Evolutionary conservation across 2,888 invertebrate genomes (phyloP), one percentile per base, ranked within the genome.

Genomic region (Pyrrhia umbra): DNA sequence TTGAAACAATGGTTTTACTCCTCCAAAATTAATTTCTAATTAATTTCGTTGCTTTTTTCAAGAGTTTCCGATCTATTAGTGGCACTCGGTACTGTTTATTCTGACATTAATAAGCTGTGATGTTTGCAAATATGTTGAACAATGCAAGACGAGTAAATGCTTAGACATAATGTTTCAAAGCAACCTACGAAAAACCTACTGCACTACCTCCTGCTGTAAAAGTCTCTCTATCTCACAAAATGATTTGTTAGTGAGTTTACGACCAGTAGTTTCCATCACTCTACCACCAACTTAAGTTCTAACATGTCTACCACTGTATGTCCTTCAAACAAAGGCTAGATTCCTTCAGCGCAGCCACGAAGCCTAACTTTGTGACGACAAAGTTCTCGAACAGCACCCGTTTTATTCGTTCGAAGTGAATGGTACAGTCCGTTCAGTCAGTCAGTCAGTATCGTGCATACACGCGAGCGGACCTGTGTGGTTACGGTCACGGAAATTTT

Each of bases 371-470:
- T 57, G 56, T 56, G 25, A 64, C 37, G 9, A 65, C 54, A 57
- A 64, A 59, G 69, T 68, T 80, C 66, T 76, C 68, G 49, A 68
- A 68, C 34, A 21, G 27, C 47, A 51, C 49, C 59, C 60, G 64
- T 34, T 9, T 72, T 80, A 70, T 68, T 68, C 65, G 21, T 76
- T 72, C 64, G 25, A 57, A 76, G 77, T 57, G 73, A 75, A 71
- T 62, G 65, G 75, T 75, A 52, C 61, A 52, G 58, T 68, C 16
- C 10, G 52, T 58, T 64, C 57, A 54, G 39, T 69, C 66, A 27
- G 45, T 73, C 77, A 75, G 76, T 78, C 77, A 80, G 78, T 76
- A 45, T 57, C 66, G 82, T 80, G 78, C 68, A 67, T 62, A 54
- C 65, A 67, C 73, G 54, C 69, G 67, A 74, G 68, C 72, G 79